Base-by-base conservation (phyloP, 2,888 invertebrate genomes). In the Lacanobia wlatinum region DNA sequence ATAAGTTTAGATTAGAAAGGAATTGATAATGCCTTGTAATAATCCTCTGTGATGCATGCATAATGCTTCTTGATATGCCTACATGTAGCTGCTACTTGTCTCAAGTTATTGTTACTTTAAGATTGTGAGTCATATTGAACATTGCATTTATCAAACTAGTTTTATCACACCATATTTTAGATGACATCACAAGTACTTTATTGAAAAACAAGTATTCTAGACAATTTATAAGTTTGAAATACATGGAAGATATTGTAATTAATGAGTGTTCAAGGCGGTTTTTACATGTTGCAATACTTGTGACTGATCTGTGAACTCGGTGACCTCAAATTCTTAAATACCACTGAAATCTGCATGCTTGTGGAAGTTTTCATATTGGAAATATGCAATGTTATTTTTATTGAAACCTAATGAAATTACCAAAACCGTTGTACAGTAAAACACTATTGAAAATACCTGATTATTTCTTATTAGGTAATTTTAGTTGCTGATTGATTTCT, bases 1-100 rank as follows among this genome's bases (percentile, higher is more conserved):
- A 70, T 62, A 78, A 73, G 58, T 76, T 78, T 40, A 76, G 84
- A 84, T 84, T 77, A 84, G 53, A 65, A 70, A 74, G 69, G 53
- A 76, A 76, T 71, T 80, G 74, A 80, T 83, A 82, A 68, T 68
- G 23, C 52, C 48, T 60, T 59, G 50, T 74, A 62, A 70, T 80
- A 74, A 79, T 83, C 63, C 34, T 66, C 65, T 79, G 40, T 71
- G 75, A 71, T 82, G 83, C 64, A 80, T 82, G 48, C 68, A 55
- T 69, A 65, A 65, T 71, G 70, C 78, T 16, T 61, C 28, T 67
- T 67, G 67, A 60, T 53, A 64, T 70, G 48, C 60, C 46, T 78
- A 53, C 34, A 48, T 63, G 46, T 65, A 59, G 59, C 48, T 65
- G 58, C 50, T 72, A 62, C 59, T 70, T 67, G 60, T 70, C 59